Evolutionary conservation across 2,113 vertebrate species (phyloP).

Genomic region (Stomatorhinus ivindoensis): DNA sequence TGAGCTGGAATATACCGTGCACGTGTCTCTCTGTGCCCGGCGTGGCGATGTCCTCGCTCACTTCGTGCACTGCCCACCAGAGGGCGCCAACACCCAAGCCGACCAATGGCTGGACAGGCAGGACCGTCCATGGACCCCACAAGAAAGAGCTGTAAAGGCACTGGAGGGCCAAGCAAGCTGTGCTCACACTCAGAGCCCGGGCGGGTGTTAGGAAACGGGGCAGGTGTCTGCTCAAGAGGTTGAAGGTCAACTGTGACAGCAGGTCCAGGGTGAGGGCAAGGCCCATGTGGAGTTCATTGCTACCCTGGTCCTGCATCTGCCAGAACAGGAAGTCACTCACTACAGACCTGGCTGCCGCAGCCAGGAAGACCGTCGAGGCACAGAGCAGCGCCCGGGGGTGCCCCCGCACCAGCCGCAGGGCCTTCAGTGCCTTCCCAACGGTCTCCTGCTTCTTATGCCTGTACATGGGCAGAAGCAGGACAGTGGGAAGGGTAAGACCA

Average conservation of each 20-base stretch:
- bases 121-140: constrained; percentile 64
- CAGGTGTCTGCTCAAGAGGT: constrained; percentile 42
- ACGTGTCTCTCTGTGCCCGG: constrained; percentile 64
- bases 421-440: constrained; percentile 52
- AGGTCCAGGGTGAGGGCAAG: constrained; percentile 52
- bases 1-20: constrained; percentile 46
- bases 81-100: constrained; percentile 62
- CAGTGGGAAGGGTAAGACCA: constrained; percentile 42
- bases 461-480: constrained; percentile 57
- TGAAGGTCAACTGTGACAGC: constrained; percentile 61
- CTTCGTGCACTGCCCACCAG: constrained; percentile 65
- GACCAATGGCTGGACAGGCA: constrained; percentile 64
- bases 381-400: constrained; percentile 60
- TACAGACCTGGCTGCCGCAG: constrained; percentile 40
- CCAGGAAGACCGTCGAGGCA: constrained; percentile 56
- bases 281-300: constrained; percentile 73
- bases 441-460: constrained; percentile 43
- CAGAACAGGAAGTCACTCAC: constrained; percentile 77
- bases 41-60: constrained; percentile 59
- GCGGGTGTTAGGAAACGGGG: constrained; percentile 53
- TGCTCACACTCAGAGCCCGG: constrained; percentile 44
- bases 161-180: constrained; percentile 56
- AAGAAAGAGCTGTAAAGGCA: constrained; percentile 76
- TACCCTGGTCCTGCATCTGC: constrained; percentile 74
- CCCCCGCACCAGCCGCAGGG: constrained; percentile 55